Evolutionary conservation across 2,888 invertebrate genomes (phyloP), one percentile per base, ranked within the genome.

Genomic region (Drepana falcataria): DNA sequence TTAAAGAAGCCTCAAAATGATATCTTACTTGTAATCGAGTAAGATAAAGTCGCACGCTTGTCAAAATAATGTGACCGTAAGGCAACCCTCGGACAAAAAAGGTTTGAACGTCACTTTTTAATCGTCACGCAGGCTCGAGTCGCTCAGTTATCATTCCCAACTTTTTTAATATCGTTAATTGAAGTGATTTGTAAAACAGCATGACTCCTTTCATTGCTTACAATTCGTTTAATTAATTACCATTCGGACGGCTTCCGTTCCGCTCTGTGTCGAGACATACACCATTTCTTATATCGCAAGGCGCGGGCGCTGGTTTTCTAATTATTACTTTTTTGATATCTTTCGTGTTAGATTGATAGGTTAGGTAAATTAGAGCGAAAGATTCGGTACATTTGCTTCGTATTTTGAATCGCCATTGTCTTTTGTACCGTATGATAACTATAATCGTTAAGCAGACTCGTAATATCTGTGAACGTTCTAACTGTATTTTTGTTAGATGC

Each of bases 111-210:
- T 63, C 65, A 73, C 79, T 77, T 76, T 75, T 71, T 70, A 59
- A 63, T 60, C 66, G 59, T 73, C 80, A 44, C 44, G 44, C 44
- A 44, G 44, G 83, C 71, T 74, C 69, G 72, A 67, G 68, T 57
- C 66, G 62, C 74, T 69, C 80, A 70, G 85, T 84, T 85, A 87
- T 87, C 82, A 83, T 82, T 77, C 77, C 69, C 71, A 70, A 80
- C 83, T 84, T 89, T 90, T 90, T 91, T 90, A 88, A 91, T 90
- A 88, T 87, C 77, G 87, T 88, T 91, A 90, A 91, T 90, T 91
- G 90, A 87, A 89, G 88, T 88, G 89, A 91, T 91, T 91, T 91
- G 91, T 91, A 88, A 89, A 90, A 89, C 91, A 91, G 91, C 91
- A 85, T 81, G 90, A 88, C 86, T 88, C 87, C 89, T 90, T 91